Conservation (phyloP, 2,888 invertebrate genomes). For the Hypselothyrea guttata region DNA sequence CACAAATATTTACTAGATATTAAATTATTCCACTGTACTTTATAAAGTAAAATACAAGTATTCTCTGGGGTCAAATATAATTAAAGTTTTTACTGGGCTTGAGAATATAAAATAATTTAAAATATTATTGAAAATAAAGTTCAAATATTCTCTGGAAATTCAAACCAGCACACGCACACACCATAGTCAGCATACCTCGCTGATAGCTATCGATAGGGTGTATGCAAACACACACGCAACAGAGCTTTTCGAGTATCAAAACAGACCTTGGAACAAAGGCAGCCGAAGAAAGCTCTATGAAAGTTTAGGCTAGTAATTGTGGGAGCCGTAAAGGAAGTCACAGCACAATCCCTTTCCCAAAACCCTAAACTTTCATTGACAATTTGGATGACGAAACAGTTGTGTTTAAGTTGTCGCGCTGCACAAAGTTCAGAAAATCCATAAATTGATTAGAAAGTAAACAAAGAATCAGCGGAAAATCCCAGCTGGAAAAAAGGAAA, state of each 20-base stretch:
- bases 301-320: slow-evolving; percentile 34
- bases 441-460: slow-evolving; percentile 68
- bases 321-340: slow-evolving; percentile 27
- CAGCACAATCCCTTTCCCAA: not conserved
- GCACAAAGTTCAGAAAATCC: slow-evolving; percentile 48
- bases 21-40: too few species aligned
- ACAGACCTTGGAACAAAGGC: slow-evolving; percentile 56
- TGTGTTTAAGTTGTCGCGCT: slow-evolving; percentile 37
- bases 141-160: too few species aligned
- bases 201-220: too few species aligned
- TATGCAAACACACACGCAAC: slow-evolving; percentile 23
- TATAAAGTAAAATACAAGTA: too few species aligned
- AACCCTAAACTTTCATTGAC: slow-evolving; percentile 35
- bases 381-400: slow-evolving; percentile 70
- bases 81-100: too few species aligned
- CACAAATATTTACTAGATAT: too few species aligned
- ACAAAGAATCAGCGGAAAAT: slow-evolving; percentile 29
- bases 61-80: too few species aligned
- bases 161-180: too few species aligned
- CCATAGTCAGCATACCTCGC: too few species aligned
- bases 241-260: slow-evolving; percentile 54
- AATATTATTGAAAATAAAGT: too few species aligned
- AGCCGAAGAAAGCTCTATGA: slow-evolving; percentile 48
- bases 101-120: too few species aligned
- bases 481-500: slow-evolving; percentile 9